A percentile compares a stretch with the other conserved stretches of the same genome.
Evolutionary conservation across 2,113 vertebrate genomes (phyloP).

Genomic region (Scatophagus argus): DNA sequence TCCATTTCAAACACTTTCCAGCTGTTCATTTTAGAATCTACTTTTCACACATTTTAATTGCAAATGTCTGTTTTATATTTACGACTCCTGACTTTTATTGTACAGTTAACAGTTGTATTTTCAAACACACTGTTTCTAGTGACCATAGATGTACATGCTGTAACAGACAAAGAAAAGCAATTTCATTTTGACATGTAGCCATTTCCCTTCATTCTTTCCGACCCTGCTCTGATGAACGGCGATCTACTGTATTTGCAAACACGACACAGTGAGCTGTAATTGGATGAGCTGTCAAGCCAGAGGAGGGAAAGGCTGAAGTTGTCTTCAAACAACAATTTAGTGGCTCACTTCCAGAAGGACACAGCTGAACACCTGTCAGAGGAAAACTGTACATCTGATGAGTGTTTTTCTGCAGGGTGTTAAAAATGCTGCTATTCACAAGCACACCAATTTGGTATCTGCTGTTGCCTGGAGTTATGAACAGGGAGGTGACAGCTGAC

Average conservation of each 20-base stretch:
- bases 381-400: constrained; percentile 39
- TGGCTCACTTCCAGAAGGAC: constrained; percentile 32
- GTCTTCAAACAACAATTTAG: constrained; percentile 62
- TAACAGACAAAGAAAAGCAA: not conserved
- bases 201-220: constrained; percentile 1
- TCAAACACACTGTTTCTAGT: too few species aligned
- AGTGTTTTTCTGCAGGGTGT: constrained; percentile 37
- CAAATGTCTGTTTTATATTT: too few species aligned
- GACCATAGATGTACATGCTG: not conserved
- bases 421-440: constrained; percentile 39
- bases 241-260: constrained; percentile 49
- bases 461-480: not conserved
- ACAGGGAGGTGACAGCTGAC: not conserved
- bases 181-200: not conserved
- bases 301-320: constrained; percentile 34
- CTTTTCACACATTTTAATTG: too few species aligned
- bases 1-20: too few species aligned
- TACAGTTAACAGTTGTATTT: too few species aligned
- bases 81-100: too few species aligned
- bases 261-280: constrained; percentile 55
- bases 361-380: constrained; percentile 65
- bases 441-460: constrained; percentile 13
- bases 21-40: too few species aligned
- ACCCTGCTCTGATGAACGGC: constrained; percentile 55
- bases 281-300: constrained; percentile 62